Conservation (phyloP, 2,888 invertebrate species). For the Empis livida region DNA sequence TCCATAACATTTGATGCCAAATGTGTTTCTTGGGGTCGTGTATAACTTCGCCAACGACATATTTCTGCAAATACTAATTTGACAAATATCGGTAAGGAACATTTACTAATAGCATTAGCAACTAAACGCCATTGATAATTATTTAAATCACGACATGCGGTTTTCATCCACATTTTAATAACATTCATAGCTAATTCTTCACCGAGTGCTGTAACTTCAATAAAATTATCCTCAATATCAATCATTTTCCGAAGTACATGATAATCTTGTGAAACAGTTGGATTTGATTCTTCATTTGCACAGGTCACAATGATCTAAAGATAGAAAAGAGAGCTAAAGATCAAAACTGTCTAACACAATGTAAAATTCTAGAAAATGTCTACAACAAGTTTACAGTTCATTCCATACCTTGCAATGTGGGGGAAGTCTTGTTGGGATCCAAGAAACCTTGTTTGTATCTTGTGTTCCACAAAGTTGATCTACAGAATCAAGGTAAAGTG, state of each 20-base stretch:
- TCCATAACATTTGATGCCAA: constrained; percentile 93
- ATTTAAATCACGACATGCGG: constrained; percentile 73
- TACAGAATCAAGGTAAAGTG: constrained; percentile 89
- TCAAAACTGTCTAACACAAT: not conserved
- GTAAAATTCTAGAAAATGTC: not conserved
- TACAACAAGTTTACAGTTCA: too few species aligned
- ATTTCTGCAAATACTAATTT: constrained; percentile 97
- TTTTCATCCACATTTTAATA: constrained; percentile 80
- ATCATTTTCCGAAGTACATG: constrained; percentile 76
- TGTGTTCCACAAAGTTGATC: constrained; percentile 93
- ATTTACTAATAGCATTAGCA: constrained; percentile 82
- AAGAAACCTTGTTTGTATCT: constrained; percentile 89
- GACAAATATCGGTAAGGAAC: constrained; percentile 92
- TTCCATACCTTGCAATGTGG: constrained; percentile 68
- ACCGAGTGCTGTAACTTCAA: constrained; percentile 81
- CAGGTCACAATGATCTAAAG: constrained; percentile 78
- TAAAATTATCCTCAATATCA: constrained; percentile 75
- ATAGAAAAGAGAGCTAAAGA: not conserved
- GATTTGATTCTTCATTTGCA: constrained; percentile 75
- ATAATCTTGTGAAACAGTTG: constrained; percentile 77
- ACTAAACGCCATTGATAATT: constrained; percentile 93
- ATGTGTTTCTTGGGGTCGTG: constrained; percentile 83
- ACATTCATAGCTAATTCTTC: constrained; percentile 91
- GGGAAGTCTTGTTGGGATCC: constrained; percentile 87
- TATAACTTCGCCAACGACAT: constrained; percentile 93